phyloP scores from a whole-genome alignment of 2,113 vertebrate species.

The Alces alces region DNA sequence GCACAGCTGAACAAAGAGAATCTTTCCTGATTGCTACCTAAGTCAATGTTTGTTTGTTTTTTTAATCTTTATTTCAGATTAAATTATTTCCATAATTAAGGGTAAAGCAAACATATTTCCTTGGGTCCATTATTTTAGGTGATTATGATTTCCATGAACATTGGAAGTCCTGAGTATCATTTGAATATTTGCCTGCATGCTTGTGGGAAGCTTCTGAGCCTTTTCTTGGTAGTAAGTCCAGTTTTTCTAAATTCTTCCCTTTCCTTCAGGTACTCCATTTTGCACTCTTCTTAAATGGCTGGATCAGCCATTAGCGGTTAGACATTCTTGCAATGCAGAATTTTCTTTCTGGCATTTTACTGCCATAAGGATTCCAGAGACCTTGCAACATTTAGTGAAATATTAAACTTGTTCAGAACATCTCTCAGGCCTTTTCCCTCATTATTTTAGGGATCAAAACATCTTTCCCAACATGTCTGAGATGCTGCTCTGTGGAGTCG shows the following conservation, averaged over 20 bases:
- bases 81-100: conserved; percentile 53
- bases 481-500: neutral
- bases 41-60: neutral
- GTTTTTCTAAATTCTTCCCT: conserved; percentile 90
- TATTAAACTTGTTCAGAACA: conserved; percentile 72
- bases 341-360: conserved; percentile 92
- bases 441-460: neutral
- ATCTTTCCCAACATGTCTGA: neutral
- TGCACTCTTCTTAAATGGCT: conserved; percentile 91
- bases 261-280: conserved; percentile 91
- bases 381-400: conserved; percentile 92
- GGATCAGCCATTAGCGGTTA: conserved; percentile 84
- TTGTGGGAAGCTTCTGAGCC: conserved; percentile 85
- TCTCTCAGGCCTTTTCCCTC: neutral
- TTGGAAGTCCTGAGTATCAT: neutral
- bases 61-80: conserved; percentile 71
- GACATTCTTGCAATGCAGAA: conserved; percentile 90
- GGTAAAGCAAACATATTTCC: neutral
- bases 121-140: conserved; percentile 5
- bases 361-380: conserved; percentile 91
- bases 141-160: conserved; percentile 67
- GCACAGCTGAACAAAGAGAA: neutral
- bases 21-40: neutral
- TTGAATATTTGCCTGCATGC: conserved; percentile 79
- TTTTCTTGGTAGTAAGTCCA: conserved; percentile 85